These are phyloP conservation scores for Melikaiella ostensackeni DNA, from an alignment of 2,888 invertebrate species.

Conservation along the genomic window DNA sequence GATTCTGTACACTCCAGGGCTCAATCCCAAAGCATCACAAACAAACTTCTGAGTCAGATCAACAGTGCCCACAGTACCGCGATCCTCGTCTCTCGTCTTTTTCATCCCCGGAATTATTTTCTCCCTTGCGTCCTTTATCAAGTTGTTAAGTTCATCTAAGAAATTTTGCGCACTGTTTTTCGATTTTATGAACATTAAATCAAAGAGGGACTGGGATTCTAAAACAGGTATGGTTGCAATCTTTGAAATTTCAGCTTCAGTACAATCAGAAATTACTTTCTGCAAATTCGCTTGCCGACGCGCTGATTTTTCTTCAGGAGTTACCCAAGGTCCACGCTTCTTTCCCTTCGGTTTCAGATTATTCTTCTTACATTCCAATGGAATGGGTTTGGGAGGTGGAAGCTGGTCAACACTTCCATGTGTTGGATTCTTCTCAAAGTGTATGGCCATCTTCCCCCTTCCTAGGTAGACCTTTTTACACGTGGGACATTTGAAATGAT, in stretches of 20 bases:
- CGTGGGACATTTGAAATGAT: conserved; percentile 80
- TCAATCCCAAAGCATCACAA: conserved; percentile 67
- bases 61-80: conserved; percentile 56
- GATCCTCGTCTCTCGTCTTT: conserved; percentile 55
- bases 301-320: conserved; percentile 72
- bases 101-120: conserved; percentile 56
- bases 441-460: conserved; percentile 80
- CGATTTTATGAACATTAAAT: conserved; percentile 70
- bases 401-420: conserved; percentile 78
- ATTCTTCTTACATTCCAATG: conserved; percentile 48
- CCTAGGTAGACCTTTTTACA: conserved; percentile 84
- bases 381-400: conserved; percentile 69
- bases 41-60: conserved; percentile 67
- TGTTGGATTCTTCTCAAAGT: conserved; percentile 81
- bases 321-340: conserved; percentile 74
- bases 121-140: conserved; percentile 67
- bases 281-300: conserved; percentile 69
- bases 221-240: conserved; percentile 73
- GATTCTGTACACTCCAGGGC: conserved; percentile 68
- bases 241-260: conserved; percentile 69
- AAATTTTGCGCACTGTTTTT: conserved; percentile 69
- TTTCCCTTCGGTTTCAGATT: conserved; percentile 72
- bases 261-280: conserved; percentile 73
- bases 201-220: conserved; percentile 69
- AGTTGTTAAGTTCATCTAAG: conserved; percentile 67